Conservation (phyloP, 2,888 invertebrate genomes). For the Coleophora deauratella region DNA sequence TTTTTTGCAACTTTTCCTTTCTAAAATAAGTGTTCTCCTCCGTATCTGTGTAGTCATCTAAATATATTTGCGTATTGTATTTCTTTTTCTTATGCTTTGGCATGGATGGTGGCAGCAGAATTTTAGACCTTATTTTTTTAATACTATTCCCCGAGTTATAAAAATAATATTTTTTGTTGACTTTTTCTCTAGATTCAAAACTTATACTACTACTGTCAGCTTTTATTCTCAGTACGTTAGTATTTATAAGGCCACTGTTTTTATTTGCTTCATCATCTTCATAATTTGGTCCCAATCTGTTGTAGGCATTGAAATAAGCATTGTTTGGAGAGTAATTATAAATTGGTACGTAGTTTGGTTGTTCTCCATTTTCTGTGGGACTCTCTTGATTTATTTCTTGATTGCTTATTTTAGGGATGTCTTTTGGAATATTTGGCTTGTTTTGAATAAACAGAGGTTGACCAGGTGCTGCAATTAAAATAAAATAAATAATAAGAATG, state of each 20-base stretch:
- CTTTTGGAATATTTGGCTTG: not conserved
- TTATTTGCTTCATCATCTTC: not conserved
- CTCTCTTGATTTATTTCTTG: not conserved
- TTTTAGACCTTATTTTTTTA: too few species aligned
- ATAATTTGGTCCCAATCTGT: constrained; percentile 26
- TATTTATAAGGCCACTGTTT: constrained; percentile 29
- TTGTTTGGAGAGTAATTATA: constrained; percentile 34
- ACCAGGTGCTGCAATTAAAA: not conserved
- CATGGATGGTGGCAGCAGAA: too few species aligned
- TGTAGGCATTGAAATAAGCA: constrained; percentile 38
- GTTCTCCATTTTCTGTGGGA: not conserved
- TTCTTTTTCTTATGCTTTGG: too few species aligned
- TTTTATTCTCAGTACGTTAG: too few species aligned
- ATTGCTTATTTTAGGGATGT: not conserved
- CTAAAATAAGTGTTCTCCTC: too few species aligned
- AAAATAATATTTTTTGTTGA: too few species aligned
- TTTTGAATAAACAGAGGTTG: constrained; percentile 16
- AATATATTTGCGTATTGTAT: too few species aligned
- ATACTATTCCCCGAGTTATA: too few species aligned
- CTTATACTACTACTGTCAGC: too few species aligned
- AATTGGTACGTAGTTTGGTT: constrained; percentile 29
- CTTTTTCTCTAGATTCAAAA: too few species aligned
- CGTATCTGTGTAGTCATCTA: too few species aligned
- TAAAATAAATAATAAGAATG: not conserved
- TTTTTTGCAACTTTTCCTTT: too few species aligned